Percentiles rank a stretch among this genome's conserved stretches.
These are phyloP conservation scores for Pasiphila rectangulata DNA, from an alignment of 2,888 invertebrate genomes.

Conservation along the genomic window DNA sequence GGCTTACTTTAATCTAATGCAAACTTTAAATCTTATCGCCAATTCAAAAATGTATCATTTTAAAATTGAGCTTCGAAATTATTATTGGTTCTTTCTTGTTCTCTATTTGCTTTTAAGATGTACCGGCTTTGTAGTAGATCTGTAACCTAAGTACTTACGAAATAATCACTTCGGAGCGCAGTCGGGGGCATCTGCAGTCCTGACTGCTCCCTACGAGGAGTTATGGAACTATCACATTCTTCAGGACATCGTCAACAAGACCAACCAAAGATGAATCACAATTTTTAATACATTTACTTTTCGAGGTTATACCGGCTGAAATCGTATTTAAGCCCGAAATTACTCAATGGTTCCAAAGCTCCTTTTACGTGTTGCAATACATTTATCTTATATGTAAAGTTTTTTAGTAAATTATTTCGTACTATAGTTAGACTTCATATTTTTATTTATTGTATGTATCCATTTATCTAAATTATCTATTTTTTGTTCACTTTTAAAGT, in stretches of 20 bases:
- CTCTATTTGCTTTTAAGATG: constrained; percentile 73
- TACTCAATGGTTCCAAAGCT: constrained; percentile 77
- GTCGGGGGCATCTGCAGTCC: constrained; percentile 38
- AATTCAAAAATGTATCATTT: constrained; percentile 14
- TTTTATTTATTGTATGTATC: constrained; percentile 74
- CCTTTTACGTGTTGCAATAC: constrained; percentile 77
- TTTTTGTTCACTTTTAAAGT: constrained; percentile 75
- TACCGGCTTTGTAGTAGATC: constrained; percentile 77
- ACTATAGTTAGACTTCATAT: constrained; percentile 75
- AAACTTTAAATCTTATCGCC: constrained; percentile 13
- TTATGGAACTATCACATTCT: constrained; percentile 69
- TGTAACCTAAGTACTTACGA: constrained; percentile 79
- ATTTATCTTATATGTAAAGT: constrained; percentile 72
- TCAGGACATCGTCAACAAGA: constrained; percentile 55
- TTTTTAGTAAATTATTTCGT: constrained; percentile 78
- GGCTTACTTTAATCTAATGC: constrained; percentile 39
- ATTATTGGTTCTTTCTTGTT: constrained; percentile 63
- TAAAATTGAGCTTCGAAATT: constrained; percentile 35
- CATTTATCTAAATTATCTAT: constrained; percentile 70
- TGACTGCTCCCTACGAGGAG: constrained; percentile 58
- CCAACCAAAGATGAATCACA: constrained; percentile 80
- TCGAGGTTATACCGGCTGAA: constrained; percentile 67
- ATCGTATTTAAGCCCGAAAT: constrained; percentile 60
- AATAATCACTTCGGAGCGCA: constrained; percentile 56
- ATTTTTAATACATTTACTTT: constrained; percentile 60